Base-by-base conservation (phyloP, 2,888 invertebrate genomes). In the Amphimallon solstitiale region DNA sequence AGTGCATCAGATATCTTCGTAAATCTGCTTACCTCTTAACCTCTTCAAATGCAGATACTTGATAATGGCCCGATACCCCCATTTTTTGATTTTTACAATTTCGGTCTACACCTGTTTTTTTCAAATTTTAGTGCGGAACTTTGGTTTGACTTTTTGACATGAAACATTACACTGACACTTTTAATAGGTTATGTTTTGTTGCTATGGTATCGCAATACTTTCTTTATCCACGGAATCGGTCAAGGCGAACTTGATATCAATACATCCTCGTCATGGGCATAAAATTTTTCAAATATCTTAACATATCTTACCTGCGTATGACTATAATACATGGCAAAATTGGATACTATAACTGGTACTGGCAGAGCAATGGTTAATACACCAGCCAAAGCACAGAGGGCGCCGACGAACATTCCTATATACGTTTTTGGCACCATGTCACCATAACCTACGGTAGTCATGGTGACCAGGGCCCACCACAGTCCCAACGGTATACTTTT, bases 371-470 rank as follows among this genome's bases (percentile, higher is more conserved):
- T 97, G 81, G 98, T 98, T 77, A 99, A 87, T 77, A 99, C 98
- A 84, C 99, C 99, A 79, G 97, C 96, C 73, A 99, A 88, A 70
- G 99, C 98, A 84, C 98, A 99, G 52, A 99, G 88, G 12, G 97
- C 97, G 73, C 98, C 98, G 72, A 98, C 97, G 81, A 98, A 96
- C 98, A 98, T 98, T 72, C 98, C 98, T 71, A 96, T 93, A 82
- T 98, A 98, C 45, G 98, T 98, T 84, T 97, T 97, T 69, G 98
- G 97, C 74, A 93, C 96, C 97, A 98, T 98, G 84, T 98, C 97
- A 66, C 98, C 98, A 82, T 98, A 98, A 46, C 98, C 98, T 66
- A 98, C 97, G 0, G 96, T 97, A 74, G 98, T 98, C 98, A 98
- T 98, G 73, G 98, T 98, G 73, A 98, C 97, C 84, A 98, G 88